phyloP scores from a whole-genome alignment of 2,797 vertebrate genomes.

The Loriculus beryllinus region DNA sequence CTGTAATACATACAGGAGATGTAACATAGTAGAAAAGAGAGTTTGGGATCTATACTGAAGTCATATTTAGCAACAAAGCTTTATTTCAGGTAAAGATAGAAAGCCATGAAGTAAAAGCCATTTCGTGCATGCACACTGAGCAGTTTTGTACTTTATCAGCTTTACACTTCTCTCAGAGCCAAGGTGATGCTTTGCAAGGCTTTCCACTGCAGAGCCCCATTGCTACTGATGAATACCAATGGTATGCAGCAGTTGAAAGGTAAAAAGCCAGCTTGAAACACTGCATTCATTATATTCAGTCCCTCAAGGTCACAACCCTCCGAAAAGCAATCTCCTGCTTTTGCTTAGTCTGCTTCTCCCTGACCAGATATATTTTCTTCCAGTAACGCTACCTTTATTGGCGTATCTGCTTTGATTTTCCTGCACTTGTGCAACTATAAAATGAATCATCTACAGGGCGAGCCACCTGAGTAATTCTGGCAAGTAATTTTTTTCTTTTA shows the following conservation, averaged over 20 bases:
- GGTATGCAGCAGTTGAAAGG: constrained; percentile 20
- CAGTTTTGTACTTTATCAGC: not conserved
- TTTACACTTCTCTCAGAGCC: not conserved
- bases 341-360: not conserved
- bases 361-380: not conserved
- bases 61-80: not conserved
- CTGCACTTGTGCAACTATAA: not conserved
- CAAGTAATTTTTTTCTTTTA: not conserved
- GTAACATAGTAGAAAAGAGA: not conserved
- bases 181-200: not conserved
- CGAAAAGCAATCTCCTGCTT: constrained; percentile 23
- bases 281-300: constrained; percentile 1
- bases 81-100: not conserved
- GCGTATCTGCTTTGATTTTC: not conserved
- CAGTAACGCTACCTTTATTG: not conserved
- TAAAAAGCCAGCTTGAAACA: constrained; percentile 33
- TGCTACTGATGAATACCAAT: not conserved
- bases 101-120: not conserved
- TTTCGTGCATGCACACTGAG: not conserved
- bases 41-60: not conserved
- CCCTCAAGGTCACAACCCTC: not conserved
- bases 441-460: not conserved
- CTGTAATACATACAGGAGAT: not conserved
- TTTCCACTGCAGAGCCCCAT: not conserved
- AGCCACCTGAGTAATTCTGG: not conserved